Evolutionary conservation across 2,888 invertebrate genomes (phyloP).

Genomic region (Pheosia gnoma): DNA sequence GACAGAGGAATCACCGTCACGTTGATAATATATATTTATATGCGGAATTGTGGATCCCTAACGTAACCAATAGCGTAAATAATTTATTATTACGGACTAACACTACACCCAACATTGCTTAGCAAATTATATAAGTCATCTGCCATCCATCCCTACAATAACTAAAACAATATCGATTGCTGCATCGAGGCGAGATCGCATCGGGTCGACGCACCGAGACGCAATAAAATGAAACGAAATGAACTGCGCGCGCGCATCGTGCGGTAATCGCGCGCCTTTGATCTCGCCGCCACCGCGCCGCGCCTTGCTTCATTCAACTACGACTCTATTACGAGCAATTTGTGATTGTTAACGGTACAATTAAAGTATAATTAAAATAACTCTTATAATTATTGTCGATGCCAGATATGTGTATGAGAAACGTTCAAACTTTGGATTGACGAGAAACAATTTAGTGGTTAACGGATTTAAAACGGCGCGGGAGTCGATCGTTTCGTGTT

Average conservation of each 20-base stretch:
- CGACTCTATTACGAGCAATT: slow-evolving; percentile 62
- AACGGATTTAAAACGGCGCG: not conserved
- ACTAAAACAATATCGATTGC: slow-evolving; percentile 32
- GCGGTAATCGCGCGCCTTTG: slow-evolving; percentile 67
- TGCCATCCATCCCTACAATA: slow-evolving; percentile 14
- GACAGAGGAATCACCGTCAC: too few relatives aligned
- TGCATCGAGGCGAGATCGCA: slow-evolving; percentile 37
- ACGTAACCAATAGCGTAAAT: too few relatives aligned
- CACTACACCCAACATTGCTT: slow-evolving; percentile 15
- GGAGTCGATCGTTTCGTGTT: not conserved
- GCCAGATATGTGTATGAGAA: slow-evolving; percentile 21
- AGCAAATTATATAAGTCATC: slow-evolving; percentile 15
- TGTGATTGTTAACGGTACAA: slow-evolving; percentile 58
- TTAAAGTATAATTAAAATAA: slow-evolving; percentile 54
- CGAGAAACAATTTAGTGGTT: not conserved
- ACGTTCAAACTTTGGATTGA: slow-evolving; percentile 20
- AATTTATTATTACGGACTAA: too few relatives aligned
- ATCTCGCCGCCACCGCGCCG: slow-evolving; percentile 56
- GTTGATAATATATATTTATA: too few relatives aligned
- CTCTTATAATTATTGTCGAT: slow-evolving; percentile 23
- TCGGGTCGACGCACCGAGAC: slow-evolving; percentile 54
- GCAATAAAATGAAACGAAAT: slow-evolving; percentile 49
- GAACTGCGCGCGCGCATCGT: slow-evolving; percentile 62
- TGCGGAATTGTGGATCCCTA: too few relatives aligned
- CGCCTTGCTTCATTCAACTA: slow-evolving; percentile 39